Conservation (phyloP, 2,113 vertebrate genomes). For the Daboia siamensis region DNA sequence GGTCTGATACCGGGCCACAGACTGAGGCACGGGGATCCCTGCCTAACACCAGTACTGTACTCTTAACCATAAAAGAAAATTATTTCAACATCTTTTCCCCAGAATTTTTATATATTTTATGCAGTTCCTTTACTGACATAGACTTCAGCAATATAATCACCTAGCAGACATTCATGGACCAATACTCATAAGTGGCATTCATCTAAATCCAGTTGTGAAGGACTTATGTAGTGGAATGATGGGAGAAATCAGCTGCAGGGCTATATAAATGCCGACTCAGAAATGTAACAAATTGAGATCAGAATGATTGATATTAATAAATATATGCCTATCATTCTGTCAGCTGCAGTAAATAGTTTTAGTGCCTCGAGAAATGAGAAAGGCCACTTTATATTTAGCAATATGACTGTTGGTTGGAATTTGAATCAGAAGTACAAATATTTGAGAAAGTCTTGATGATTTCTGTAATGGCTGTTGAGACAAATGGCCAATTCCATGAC, state of each 20-base stretch:
- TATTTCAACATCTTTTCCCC: neutral
- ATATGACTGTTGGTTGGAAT: neutral
- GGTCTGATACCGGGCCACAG: rapidly evolving
- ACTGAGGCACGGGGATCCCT: neutral
- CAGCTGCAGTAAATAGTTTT: neutral
- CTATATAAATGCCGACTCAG: neutral
- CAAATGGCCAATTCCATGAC: neutral
- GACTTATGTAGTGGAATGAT: neutral
- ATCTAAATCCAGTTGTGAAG: neutral
- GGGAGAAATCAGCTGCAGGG: neutral
- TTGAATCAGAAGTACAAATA: neutral
- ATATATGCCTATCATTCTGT: neutral
- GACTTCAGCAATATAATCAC: neutral
- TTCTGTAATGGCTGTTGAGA: neutral
- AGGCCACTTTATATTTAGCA: neutral
- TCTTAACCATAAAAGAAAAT: neutral
- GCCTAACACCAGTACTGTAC: neutral
- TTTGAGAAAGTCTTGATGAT: neutral
- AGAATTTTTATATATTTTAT: neutral
- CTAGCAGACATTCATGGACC: neutral
- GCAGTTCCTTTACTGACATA: neutral
- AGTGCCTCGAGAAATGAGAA: neutral
- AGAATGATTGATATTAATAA: neutral
- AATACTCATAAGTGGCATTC: neutral
- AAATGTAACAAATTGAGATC: neutral